Conservation (phyloP, 2,113 vertebrate species). For the Dipodomys merriami region DNA sequence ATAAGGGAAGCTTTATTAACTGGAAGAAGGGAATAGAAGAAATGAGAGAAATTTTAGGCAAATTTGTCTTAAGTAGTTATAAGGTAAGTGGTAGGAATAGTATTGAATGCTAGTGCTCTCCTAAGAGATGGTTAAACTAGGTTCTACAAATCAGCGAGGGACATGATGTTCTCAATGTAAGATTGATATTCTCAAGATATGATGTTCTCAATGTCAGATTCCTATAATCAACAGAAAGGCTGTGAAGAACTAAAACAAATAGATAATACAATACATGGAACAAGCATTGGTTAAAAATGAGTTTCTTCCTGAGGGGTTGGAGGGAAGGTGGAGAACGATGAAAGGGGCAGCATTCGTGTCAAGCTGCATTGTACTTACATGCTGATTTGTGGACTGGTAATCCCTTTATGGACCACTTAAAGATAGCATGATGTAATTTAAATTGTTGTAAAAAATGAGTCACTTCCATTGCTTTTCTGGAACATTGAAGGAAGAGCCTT, state of each 20-base stretch:
- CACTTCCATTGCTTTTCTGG: slow-evolving; percentile 38
- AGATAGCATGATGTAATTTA: no score
- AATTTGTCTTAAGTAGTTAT: not conserved
- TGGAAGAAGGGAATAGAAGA: not conserved
- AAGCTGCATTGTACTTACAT: no score
- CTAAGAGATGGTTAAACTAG: not conserved
- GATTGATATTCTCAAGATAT: no score
- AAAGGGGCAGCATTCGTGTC: no score
- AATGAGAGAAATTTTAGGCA: not conserved
- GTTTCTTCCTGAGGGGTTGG: no score
- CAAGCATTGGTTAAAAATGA: no score
- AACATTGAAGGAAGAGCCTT: not conserved
- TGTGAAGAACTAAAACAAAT: not conserved
- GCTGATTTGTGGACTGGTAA: no score
- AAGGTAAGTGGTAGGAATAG: not conserved
- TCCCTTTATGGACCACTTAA: no score
- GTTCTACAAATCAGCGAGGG: slow-evolving; percentile 34
- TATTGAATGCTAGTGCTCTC: not conserved
- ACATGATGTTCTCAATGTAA: slow-evolving; percentile 10
- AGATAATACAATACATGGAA: no score
- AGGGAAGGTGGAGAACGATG: no score
- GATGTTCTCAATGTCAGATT: not conserved
- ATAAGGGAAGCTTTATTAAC: not conserved
- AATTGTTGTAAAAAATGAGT: not conserved
- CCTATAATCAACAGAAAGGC: not conserved